These are phyloP conservation scores for Trochalopteron elliotii DNA, from an alignment of 2,113 vertebrate species.

Conservation along the genomic window DNA sequence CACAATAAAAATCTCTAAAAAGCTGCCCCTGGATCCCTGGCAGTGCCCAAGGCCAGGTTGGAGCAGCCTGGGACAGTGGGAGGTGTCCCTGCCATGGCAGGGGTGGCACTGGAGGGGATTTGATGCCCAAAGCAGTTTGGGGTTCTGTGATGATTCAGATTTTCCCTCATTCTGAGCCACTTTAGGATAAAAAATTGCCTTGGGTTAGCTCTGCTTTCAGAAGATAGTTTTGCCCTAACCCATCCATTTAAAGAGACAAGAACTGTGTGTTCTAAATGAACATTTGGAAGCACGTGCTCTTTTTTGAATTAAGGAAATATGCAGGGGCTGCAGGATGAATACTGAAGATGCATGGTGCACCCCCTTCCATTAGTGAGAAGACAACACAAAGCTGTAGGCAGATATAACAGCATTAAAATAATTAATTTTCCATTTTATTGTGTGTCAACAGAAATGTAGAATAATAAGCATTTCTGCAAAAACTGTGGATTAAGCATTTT, in stretches of 20 bases:
- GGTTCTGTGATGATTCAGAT: neutral
- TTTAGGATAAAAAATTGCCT: neutral
- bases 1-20: fast-evolving
- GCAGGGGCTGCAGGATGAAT: neutral
- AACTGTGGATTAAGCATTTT: constrained; percentile 39
- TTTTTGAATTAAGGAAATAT: neutral
- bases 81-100: neutral
- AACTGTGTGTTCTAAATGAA: neutral
- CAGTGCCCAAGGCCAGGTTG: neutral
- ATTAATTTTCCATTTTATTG: constrained; percentile 54
- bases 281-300: neutral
- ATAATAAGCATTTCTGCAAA: constrained; percentile 51
- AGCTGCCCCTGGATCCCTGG: neutral
- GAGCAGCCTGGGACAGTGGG: neutral
- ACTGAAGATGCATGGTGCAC: neutral
- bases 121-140: neutral
- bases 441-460: constrained; percentile 10
- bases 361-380: neutral
- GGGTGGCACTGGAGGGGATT: fast-evolving
- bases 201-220: neutral
- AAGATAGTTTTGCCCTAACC: neutral
- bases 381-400: neutral
- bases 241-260: neutral
- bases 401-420: constrained; percentile 44
- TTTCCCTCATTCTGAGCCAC: neutral